These are phyloP conservation scores for Callimorpha dominula DNA, from an alignment of 2,888 invertebrate species.

Conservation along the genomic window DNA sequence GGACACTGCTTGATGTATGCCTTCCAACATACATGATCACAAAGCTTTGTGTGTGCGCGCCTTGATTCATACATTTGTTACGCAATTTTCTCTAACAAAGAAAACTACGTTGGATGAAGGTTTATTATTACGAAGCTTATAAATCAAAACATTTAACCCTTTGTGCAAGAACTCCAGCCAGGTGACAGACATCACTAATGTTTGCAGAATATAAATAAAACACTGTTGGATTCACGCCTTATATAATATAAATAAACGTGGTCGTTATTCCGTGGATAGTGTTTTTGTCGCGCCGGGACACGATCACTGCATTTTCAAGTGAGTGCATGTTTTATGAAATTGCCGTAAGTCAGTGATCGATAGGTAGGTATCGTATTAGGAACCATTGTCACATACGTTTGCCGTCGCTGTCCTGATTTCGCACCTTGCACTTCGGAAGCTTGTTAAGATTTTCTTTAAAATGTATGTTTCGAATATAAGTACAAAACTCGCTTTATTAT, in stretches of 20 bases:
- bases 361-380: slow-evolving; percentile 33
- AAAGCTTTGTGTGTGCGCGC: slow-evolving; percentile 37
- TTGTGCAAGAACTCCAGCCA: slow-evolving; percentile 56
- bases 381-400: slow-evolving; percentile 46
- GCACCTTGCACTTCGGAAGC: slow-evolving; percentile 36
- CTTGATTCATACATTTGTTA: slow-evolving; percentile 27
- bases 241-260: slow-evolving; percentile 48
- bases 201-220: slow-evolving; percentile 68
- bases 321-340: slow-evolving; percentile 49
- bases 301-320: slow-evolving; percentile 52
- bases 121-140: slow-evolving; percentile 43
- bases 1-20: slow-evolving; percentile 47
- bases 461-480: slow-evolving; percentile 1
- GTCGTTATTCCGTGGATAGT: slow-evolving; percentile 51
- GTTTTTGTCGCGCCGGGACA: slow-evolving; percentile 47
- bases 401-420: slow-evolving; percentile 41
- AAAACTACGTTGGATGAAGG: slow-evolving; percentile 47
- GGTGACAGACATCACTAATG: slow-evolving; percentile 55
- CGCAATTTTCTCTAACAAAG: slow-evolving; percentile 44
- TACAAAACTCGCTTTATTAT: slow-evolving; percentile 1
- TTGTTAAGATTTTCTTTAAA: slow-evolving; percentile 32
- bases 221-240: slow-evolving; percentile 51
- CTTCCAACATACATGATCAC: slow-evolving; percentile 37
- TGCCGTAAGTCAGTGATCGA: slow-evolving; percentile 45
- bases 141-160: slow-evolving; percentile 49